Conservation (phyloP, 1,140 invertebrate genomes). For the Caerostris darwini region DNA sequence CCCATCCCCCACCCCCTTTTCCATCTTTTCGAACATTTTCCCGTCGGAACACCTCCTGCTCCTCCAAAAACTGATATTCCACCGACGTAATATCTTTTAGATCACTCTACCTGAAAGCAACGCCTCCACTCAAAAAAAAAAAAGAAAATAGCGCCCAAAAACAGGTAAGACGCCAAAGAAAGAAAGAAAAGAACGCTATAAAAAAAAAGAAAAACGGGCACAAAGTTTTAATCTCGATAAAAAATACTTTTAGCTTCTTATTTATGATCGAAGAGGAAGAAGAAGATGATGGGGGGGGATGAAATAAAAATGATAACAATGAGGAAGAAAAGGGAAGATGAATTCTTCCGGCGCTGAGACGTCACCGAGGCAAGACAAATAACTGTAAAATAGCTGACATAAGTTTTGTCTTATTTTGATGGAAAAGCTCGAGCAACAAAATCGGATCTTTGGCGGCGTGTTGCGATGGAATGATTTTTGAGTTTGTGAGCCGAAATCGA, state of each 20-base stretch:
- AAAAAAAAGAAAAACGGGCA: background rate
- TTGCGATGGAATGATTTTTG: background rate
- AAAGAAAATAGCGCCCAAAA: background rate
- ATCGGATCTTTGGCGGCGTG: background rate
- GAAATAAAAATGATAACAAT: background rate
- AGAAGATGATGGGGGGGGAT: background rate
- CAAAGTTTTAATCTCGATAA: constrained; percentile 64
- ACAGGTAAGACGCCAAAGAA: background rate
- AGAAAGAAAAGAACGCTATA: too few relatives aligned
- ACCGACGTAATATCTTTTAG: constrained; percentile 56
- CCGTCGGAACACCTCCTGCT: background rate
- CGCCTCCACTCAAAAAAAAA: background rate
- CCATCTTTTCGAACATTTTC: background rate
- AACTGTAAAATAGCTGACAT: constrained; percentile 76
- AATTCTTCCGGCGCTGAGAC: background rate
- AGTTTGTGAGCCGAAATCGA: background rate
- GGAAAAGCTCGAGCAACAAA: constrained; percentile 32
- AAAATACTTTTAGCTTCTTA: constrained; percentile 13
- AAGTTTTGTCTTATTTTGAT: constrained; percentile 74
- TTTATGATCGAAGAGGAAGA: constrained; percentile 20
- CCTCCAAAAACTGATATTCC: background rate
- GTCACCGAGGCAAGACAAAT: constrained; percentile 70
- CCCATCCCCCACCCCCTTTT: too few relatives aligned
- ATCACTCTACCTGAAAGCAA: background rate
- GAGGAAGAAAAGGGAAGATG: background rate